phyloP scores from a whole-genome alignment of 2,797 vertebrate species.

The Danio aesculapii region DNA sequence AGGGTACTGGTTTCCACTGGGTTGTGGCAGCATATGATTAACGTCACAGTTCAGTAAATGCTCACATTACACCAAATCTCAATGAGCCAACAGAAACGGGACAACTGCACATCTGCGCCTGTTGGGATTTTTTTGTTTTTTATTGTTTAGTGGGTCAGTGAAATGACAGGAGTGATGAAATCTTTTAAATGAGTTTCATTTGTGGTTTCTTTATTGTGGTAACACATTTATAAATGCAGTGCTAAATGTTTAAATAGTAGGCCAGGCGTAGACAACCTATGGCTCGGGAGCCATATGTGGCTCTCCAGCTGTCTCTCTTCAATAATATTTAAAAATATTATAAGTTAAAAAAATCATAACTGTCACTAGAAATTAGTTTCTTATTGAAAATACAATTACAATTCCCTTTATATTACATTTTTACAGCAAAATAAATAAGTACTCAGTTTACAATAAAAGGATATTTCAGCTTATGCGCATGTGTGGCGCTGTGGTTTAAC shows the following conservation, averaged over 20 bases:
- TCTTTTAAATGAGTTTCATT: neutral
- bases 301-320: no score
- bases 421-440: no score
- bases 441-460: no score
- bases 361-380: no score
- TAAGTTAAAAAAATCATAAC: no score
- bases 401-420: no score
- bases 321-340: no score
- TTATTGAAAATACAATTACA: no score
- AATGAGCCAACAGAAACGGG: neutral
- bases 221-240: neutral
- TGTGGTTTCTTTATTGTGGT: neutral
- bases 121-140: neutral
- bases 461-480: no score
- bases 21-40: conserved; percentile 21
- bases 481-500: no score
- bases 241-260: neutral
- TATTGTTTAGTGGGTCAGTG: neutral
- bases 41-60: conserved; percentile 5
- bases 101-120: conserved; percentile 3
- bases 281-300: no score
- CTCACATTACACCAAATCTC: conserved; percentile 25
- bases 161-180: neutral
- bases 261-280: no score
- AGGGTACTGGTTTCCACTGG: conserved; percentile 11